A percentile compares a stretch with the other conserved stretches of the same genome.
Evolutionary conservation across 2,797 vertebrate genomes (phyloP).

Genomic region (Echiichthys vipera): DNA sequence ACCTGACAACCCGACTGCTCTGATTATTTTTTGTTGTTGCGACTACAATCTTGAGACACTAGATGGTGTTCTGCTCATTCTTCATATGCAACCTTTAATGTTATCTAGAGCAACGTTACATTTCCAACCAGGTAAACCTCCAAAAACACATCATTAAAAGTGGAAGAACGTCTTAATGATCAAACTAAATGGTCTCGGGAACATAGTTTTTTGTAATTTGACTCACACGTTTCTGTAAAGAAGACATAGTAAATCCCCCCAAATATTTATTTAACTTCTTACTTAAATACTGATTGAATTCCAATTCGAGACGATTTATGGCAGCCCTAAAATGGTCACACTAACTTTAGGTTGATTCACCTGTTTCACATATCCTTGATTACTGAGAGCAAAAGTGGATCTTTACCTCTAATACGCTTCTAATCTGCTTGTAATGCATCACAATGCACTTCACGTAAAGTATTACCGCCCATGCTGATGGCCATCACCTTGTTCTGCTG

Average conservation of each 20-base stretch:
- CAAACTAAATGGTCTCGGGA: neutral
- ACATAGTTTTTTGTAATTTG: neutral
- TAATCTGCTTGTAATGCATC: conserved; percentile 51
- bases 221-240: neutral
- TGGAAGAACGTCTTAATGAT: neutral
- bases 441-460: conserved; percentile 41
- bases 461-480: conserved; percentile 41
- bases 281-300: neutral
- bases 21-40: too few species aligned
- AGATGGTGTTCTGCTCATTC: too few species aligned
- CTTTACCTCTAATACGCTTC: conserved; percentile 36
- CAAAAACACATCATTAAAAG: neutral
- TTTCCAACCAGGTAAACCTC: neutral
- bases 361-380: conserved; percentile 11
- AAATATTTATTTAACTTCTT: too few species aligned
- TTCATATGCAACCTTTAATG: too few species aligned
- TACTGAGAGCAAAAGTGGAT: conserved; percentile 25
- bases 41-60: too few species aligned
- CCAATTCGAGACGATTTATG: neutral
- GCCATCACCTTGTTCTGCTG: conserved; percentile 40
- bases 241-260: neutral
- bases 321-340: neutral
- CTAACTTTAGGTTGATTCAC: neutral
- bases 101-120: neutral
- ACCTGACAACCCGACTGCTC: too few species aligned